A percentile compares a stretch with the other conserved stretches of the same genome.
Evolutionary conservation across 2,797 vertebrate genomes (phyloP).

Genomic region (Dermochelys coriacea): DNA sequence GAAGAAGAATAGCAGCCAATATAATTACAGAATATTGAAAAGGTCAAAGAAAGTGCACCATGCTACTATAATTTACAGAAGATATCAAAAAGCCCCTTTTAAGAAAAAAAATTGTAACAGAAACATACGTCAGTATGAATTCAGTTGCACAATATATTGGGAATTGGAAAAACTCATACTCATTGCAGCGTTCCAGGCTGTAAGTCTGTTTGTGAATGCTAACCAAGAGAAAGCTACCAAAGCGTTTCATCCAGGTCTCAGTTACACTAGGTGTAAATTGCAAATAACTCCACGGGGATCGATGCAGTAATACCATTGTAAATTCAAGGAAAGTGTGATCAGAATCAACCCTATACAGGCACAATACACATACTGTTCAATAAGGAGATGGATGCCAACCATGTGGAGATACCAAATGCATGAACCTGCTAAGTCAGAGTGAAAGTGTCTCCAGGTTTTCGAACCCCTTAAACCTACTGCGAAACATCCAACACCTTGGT

Average conservation of each 20-base stretch:
- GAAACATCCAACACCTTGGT: background rate
- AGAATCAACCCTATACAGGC: accelerated
- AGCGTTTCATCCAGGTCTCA: background rate
- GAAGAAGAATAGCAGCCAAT: slow-evolving; percentile 77
- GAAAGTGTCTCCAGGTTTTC: background rate
- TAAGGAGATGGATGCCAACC: background rate
- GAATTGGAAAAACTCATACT: background rate
- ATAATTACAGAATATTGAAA: slow-evolving; percentile 83
- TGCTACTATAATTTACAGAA: slow-evolving; percentile 60
- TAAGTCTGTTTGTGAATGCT: background rate
- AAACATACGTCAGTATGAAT: background rate
- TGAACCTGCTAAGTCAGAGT: background rate
- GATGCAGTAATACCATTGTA: accelerated
- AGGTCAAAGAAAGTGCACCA: slow-evolving; percentile 76
- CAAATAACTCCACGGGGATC: background rate
- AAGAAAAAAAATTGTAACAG: background rate
- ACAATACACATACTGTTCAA: background rate
- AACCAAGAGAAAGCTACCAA: background rate
- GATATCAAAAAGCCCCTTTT: slow-evolving; percentile 33
- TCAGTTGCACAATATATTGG: background rate
- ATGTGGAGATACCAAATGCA: accelerated
- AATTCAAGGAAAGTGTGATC: accelerated
- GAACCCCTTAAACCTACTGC: background rate
- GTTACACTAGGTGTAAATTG: background rate
- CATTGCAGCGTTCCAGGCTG: background rate